Conservation (phyloP, 2,797 vertebrate species). For the Melanotaenia pygmaea region DNA sequence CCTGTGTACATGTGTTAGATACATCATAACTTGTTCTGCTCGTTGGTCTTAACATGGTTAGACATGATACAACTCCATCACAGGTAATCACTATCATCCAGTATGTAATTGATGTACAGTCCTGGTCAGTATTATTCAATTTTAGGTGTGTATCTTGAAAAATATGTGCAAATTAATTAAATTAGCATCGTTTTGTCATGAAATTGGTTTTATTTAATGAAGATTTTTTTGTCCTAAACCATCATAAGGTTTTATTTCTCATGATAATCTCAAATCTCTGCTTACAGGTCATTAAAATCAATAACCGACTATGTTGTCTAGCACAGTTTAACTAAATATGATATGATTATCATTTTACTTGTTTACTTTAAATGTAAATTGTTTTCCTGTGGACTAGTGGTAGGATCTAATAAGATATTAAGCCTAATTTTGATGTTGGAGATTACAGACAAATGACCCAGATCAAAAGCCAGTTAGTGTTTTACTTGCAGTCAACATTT, state of each 20-base stretch:
- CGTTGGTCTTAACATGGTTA: background rate
- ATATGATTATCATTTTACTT: too few species aligned
- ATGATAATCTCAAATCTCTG: background rate
- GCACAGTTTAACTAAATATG: background rate
- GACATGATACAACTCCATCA: background rate
- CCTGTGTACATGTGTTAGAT: background rate
- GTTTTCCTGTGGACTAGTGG: too few species aligned
- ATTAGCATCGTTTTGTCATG: background rate
- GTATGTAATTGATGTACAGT: background rate
- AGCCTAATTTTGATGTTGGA: too few species aligned
- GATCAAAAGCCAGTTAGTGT: too few species aligned
- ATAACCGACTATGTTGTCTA: background rate
- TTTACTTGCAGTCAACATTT: too few species aligned
- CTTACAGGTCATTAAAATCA: too few species aligned
- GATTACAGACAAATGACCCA: too few species aligned
- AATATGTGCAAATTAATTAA: background rate
- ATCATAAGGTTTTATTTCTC: background rate
- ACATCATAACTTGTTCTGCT: constrained; percentile 1
- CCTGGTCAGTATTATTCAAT: background rate
- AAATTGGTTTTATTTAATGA: background rate
- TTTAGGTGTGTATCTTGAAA: background rate
- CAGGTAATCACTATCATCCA: background rate
- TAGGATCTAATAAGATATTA: too few species aligned
- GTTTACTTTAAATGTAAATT: too few species aligned
- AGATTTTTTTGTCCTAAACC: background rate